Percentiles rank a stretch among this genome's conserved stretches.
Conservation (phyloP, 1,140 invertebrate species). For the Teleogryllus occipitalis region DNA sequence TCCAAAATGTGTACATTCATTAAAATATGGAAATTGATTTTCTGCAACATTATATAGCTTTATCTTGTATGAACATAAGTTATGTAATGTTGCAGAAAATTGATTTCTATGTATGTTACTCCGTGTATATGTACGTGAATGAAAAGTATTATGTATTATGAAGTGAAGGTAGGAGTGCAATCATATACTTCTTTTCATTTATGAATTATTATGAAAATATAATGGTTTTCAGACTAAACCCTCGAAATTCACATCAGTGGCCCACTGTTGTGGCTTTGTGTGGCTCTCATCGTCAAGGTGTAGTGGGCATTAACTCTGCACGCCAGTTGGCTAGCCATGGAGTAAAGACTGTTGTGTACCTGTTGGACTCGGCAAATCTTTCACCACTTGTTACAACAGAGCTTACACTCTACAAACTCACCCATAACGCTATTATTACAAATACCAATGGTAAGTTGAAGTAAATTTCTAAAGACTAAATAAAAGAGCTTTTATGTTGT, state of each 20-base stretch:
- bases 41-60: too few relatives aligned
- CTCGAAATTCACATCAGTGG: conserved; percentile 72
- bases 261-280: conserved; percentile 68
- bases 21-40: too few relatives aligned
- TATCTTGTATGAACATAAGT: too few relatives aligned
- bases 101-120: too few relatives aligned
- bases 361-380: conserved; percentile 42
- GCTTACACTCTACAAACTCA: conserved; percentile 52
- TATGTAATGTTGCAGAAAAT: too few relatives aligned
- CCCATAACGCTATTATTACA: conserved; percentile 43
- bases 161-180: too few relatives aligned
- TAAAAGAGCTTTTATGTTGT: not conserved
- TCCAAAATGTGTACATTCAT: too few relatives aligned
- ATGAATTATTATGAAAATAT: too few relatives aligned
- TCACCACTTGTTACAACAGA: conserved; percentile 40
- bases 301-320: conserved; percentile 64
- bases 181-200: too few relatives aligned
- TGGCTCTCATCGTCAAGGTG: conserved; percentile 58
- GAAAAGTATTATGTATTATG: too few relatives aligned
- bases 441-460: conserved; percentile 40
- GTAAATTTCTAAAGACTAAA: not conserved
- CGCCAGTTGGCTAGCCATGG: conserved; percentile 76
- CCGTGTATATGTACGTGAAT: too few relatives aligned
- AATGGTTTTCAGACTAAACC: conserved; percentile 48
- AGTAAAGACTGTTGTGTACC: conserved; percentile 59